Evolutionary conservation across 2,888 invertebrate species (phyloP).

Genomic region (Mimumesa dahlbomi): DNA sequence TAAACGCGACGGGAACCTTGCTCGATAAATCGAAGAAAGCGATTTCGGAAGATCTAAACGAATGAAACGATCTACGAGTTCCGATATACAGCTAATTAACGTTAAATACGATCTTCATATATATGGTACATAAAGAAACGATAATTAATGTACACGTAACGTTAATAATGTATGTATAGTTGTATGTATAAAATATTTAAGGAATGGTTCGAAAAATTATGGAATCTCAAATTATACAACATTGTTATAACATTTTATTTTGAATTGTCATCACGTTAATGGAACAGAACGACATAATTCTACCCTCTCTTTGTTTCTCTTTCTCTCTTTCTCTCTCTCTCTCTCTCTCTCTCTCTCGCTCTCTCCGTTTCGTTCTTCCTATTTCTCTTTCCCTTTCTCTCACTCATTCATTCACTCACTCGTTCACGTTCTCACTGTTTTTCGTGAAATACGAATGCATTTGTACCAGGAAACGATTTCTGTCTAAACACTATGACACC

Average conservation of each 20-base stretch:
- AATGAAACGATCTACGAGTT: conserved; percentile 30
- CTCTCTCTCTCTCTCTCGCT: no score
- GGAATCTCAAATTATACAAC: conserved; percentile 15
- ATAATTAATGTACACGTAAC: no score
- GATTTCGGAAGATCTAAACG: conserved; percentile 71
- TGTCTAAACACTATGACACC: conserved; percentile 30
- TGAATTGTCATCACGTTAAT: conserved; percentile 9
- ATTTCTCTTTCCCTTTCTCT: background rate
- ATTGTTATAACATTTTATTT: conserved; percentile 43
- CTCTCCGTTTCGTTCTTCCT: background rate
- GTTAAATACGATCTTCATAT: no score
- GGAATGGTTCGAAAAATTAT: conserved; percentile 31
- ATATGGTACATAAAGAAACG: no score
- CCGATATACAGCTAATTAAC: no score
- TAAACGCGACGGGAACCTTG: conserved; percentile 73
- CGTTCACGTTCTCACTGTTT: no score
- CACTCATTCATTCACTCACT: no score
- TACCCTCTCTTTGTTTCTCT: no score
- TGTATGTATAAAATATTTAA: no score
- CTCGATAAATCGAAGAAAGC: conserved; percentile 72
- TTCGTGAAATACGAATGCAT: conserved; percentile 21
- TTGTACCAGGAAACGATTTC: conserved; percentile 16
- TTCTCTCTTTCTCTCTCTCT: background rate
- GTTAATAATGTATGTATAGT: no score
- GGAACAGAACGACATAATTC: background rate